A percentile compares a stretch with the other conserved stretches of the same genome.
These are phyloP conservation scores for Orientallactaga sibirica DNA, from an alignment of 2,797 vertebrate genomes.

Conservation along the genomic window DNA sequence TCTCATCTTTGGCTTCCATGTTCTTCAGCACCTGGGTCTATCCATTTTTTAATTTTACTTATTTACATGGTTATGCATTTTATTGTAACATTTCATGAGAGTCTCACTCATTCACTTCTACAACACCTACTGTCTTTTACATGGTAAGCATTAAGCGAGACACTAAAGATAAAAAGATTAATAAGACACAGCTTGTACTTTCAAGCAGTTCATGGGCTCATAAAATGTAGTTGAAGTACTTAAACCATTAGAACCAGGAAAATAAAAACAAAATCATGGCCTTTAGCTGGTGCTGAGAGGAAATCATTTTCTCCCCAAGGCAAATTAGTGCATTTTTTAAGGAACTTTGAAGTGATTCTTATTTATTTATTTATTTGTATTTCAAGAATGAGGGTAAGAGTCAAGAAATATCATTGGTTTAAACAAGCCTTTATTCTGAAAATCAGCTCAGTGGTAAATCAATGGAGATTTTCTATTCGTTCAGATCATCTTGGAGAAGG, in stretches of 20 bases:
- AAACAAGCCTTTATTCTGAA: constrained; percentile 61
- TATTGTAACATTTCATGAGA: neutral
- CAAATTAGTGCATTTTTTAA: neutral
- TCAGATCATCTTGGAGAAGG: constrained; percentile 80
- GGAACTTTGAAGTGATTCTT: too few relatives aligned
- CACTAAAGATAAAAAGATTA: constrained; percentile 42
- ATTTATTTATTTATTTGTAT: neutral
- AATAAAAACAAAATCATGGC: constrained; percentile 33
- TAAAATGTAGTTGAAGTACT: constrained; percentile 40
- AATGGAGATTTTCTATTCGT: constrained; percentile 70
- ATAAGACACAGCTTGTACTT: neutral
- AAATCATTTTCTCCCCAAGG: neutral
- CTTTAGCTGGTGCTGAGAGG: neutral
- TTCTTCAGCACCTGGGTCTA: neutral
- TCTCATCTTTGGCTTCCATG: neutral
- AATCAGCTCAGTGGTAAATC: constrained; percentile 63
- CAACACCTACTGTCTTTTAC: neutral
- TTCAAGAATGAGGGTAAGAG: constrained; percentile 31
- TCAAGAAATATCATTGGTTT: constrained; percentile 47
- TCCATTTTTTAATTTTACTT: neutral
- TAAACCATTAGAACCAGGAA: constrained; percentile 33
- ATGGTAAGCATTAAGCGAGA: neutral
- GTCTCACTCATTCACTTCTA: constrained; percentile 19
- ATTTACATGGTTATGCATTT: constrained; percentile 15
- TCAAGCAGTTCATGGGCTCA: neutral